Evolutionary conservation across 2,797 vertebrate species (phyloP).

Genomic region (Myripristis murdjan): DNA sequence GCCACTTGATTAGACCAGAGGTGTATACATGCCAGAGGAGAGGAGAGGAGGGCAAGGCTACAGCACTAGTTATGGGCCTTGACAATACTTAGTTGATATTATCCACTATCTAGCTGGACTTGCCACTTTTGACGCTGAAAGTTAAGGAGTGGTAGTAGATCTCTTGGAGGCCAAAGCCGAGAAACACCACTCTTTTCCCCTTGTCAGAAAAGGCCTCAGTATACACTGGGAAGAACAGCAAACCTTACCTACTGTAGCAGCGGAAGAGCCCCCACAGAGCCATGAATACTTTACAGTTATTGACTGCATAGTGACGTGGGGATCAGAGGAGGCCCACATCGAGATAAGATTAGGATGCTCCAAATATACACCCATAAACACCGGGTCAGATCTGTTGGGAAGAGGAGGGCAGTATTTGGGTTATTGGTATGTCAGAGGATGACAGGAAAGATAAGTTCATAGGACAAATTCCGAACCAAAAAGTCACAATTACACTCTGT

Average conservation of each 20-base stretch:
- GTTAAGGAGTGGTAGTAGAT: neutral
- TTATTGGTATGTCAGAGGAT: conserved; percentile 10
- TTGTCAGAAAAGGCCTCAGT: too few relatives aligned
- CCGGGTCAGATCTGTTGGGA: neutral
- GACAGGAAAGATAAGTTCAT: too few relatives aligned
- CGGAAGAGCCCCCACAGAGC: conserved; percentile 31
- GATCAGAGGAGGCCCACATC: conserved; percentile 53
- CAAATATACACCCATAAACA: conserved; percentile 3
- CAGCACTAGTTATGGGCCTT: too few relatives aligned
- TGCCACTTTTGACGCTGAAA: neutral
- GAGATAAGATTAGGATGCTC: conserved; percentile 19
- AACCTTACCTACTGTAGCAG: conserved; percentile 53
- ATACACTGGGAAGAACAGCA: too few relatives aligned
- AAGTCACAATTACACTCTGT: too few relatives aligned
- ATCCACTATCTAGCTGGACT: too few relatives aligned
- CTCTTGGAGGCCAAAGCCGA: neutral
- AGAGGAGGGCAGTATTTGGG: neutral
- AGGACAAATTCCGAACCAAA: too few relatives aligned
- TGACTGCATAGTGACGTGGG: conserved; percentile 40
- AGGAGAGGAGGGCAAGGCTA: too few relatives aligned
- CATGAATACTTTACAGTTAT: conserved; percentile 73
- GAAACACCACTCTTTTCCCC: too few relatives aligned
- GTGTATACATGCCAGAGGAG: too few relatives aligned
- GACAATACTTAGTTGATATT: too few relatives aligned
- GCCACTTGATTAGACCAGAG: too few relatives aligned